These are phyloP conservation scores for Phocoena phocoena DNA, from an alignment of 2,113 vertebrate genomes.

Conservation along the genomic window DNA sequence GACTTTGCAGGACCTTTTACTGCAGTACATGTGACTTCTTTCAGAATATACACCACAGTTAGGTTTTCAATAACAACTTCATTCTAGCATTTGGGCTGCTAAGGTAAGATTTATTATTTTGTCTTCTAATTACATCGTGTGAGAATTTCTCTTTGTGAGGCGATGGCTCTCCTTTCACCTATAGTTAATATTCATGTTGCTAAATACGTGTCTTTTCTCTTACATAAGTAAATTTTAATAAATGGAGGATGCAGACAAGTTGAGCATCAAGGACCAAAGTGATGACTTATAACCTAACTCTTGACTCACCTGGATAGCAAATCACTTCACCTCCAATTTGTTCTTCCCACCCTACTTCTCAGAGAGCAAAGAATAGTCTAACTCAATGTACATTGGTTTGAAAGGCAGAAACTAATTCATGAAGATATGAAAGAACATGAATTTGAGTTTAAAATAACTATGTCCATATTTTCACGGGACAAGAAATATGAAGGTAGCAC, in stretches of 20 bases:
- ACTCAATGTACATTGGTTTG: not conserved
- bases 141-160: constrained; percentile 16
- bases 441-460: not conserved
- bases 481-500: not conserved
- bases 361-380: not conserved
- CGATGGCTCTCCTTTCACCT: not conserved
- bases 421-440: not conserved
- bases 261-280: not conserved
- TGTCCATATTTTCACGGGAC: not conserved
- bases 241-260: not conserved
- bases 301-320: not conserved
- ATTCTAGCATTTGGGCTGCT: not conserved
- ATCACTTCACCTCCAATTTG: not conserved
- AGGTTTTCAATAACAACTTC: not conserved
- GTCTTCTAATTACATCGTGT: constrained; percentile 54
- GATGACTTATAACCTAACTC: not conserved
- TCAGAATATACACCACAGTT: not conserved
- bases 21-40: not conserved
- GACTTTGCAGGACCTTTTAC: not conserved
- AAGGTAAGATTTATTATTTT: constrained; percentile 11
- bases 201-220: constrained; percentile 46
- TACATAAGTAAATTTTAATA: constrained; percentile 56
- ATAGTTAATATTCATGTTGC: not conserved
- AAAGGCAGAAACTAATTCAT: not conserved
- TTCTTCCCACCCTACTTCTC: not conserved